Evolutionary conservation across 2,797 vertebrate genomes (phyloP).

Genomic region (Ctenosaura bakeri): DNA sequence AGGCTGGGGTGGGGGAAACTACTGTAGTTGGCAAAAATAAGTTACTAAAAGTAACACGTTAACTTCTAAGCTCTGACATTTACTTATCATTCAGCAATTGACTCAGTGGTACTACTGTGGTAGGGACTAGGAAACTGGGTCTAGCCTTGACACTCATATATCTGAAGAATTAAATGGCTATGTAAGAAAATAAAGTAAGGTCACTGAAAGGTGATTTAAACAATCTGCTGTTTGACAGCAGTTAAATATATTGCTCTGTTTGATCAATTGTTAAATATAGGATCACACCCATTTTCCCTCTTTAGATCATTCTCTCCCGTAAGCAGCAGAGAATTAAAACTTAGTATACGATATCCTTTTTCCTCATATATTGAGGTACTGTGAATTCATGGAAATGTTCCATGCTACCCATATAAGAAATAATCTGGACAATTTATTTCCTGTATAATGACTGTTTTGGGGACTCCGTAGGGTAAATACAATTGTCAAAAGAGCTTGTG

Average conservation of each 20-base stretch:
- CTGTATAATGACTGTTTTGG: constrained; percentile 14
- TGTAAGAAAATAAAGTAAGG: constrained; percentile 35
- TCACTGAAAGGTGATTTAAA: constrained; percentile 22
- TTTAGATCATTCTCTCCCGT: constrained; percentile 53
- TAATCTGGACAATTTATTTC: constrained; percentile 29
- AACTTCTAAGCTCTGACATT: neutral
- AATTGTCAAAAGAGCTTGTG: neutral
- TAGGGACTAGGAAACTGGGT: too few species aligned
- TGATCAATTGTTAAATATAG: constrained; percentile 50
- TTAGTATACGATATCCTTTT: constrained; percentile 55
- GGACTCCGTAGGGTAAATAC: neutral
- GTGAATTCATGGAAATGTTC: constrained; percentile 55
- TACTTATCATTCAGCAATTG: neutral
- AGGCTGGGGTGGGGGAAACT: too few species aligned
- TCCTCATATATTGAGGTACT: constrained; percentile 49
- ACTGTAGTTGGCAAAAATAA: too few species aligned
- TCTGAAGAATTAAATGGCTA: neutral
- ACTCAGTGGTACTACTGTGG: neutral
- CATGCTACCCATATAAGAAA: constrained; percentile 43
- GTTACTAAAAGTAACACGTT: neutral
- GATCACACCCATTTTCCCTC: constrained; percentile 48
- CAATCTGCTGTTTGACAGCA: constrained; percentile 43
- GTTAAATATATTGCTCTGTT: constrained; percentile 29
- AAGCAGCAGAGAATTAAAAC: constrained; percentile 52
- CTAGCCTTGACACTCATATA: constrained; percentile 4